These are phyloP conservation scores for Laupala kohalensis DNA, from an alignment of 1,140 invertebrate genomes.

Conservation along the genomic window DNA sequence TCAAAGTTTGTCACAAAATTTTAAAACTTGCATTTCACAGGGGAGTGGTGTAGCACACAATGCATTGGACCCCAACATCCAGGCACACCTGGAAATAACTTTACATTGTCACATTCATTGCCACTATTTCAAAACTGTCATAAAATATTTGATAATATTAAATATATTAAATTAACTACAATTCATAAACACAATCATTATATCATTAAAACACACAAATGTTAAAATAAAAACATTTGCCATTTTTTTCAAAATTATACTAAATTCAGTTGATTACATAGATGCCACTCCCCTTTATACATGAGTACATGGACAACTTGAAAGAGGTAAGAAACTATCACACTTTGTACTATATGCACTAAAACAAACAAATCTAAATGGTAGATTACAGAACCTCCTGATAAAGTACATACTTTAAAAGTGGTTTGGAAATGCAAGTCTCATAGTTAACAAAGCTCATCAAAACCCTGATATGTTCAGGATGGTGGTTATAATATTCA, in stretches of 20 bases:
- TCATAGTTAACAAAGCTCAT: constrained; percentile 8
- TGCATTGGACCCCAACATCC: not conserved
- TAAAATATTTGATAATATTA: not conserved
- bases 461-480: constrained; percentile 8
- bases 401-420: not conserved
- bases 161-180: no score
- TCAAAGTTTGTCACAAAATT: not conserved
- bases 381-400: not conserved
- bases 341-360: constrained; percentile 6
- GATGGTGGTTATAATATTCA: constrained; percentile 6
- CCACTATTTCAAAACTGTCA: not conserved
- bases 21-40: not conserved
- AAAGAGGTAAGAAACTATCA: not conserved
- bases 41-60: not conserved
- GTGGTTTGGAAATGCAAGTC: constrained; percentile 1
- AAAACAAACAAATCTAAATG: not conserved
- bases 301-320: not conserved
- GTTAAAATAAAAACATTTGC: not conserved
- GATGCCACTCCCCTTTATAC: not conserved
- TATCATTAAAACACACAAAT: no score
- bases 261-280: not conserved
- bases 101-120: not conserved
- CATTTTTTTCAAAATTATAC: not conserved
- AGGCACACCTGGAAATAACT: not conserved
- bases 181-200: no score